Conservation (phyloP, 1,140 invertebrate species). For the Samia ricini region DNA sequence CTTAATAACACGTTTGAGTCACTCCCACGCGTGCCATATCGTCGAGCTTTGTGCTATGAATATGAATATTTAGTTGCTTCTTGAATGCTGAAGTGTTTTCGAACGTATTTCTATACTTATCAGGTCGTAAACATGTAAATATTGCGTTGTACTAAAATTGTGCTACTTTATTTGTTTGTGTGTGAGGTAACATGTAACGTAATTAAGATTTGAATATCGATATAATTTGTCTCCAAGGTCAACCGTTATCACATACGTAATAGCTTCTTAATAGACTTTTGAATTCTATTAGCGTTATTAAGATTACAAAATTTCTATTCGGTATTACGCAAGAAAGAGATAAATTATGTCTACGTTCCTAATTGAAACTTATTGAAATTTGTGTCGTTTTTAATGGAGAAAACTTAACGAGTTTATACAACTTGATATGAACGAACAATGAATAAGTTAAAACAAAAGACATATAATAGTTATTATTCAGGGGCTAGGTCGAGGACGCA, state of each 20-base stretch:
- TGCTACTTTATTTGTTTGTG: not conserved
- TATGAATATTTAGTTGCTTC: slow-evolving; percentile 47
- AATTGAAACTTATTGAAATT: too few relatives aligned
- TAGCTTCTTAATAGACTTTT: not conserved
- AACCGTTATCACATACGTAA: not conserved
- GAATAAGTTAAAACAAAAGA: slow-evolving; percentile 22
- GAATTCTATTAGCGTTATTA: too few relatives aligned
- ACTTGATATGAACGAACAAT: slow-evolving; percentile 17
- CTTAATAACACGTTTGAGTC: slow-evolving; percentile 38
- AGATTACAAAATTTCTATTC: too few relatives aligned
- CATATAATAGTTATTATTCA: slow-evolving; percentile 22
- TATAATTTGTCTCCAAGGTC: not conserved
- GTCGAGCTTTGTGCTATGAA: slow-evolving; percentile 32
- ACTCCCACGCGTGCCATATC: slow-evolving; percentile 30
- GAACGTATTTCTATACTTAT: slow-evolving; percentile 14
- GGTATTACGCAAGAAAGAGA: too few relatives aligned
- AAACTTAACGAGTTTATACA: too few relatives aligned
- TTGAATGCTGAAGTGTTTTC: slow-evolving; percentile 25
- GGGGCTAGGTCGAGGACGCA: slow-evolving; percentile 26
- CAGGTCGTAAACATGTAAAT: not conserved
- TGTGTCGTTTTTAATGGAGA: too few relatives aligned
- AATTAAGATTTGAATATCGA: too few relatives aligned
- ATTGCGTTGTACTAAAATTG: not conserved
- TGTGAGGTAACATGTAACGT: not conserved
- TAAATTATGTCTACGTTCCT: too few relatives aligned